phyloP scores from a whole-genome alignment of 2,888 invertebrate genomes.

The Idaea dimidiata region DNA sequence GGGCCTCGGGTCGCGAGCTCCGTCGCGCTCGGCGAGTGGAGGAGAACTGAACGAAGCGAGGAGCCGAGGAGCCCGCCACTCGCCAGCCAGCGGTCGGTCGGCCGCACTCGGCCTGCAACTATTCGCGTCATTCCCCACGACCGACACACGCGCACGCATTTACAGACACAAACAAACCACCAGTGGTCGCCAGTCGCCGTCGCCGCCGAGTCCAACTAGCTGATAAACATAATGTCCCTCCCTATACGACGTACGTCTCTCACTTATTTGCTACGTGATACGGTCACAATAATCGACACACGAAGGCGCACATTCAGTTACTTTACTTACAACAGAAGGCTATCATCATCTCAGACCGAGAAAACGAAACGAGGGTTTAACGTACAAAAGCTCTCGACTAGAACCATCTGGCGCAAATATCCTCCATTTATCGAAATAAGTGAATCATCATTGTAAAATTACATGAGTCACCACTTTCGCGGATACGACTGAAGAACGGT shows the following conservation, averaged over 20 bases:
- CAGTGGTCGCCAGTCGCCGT: no score
- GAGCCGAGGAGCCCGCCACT: constrained; percentile 26
- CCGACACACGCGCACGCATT: constrained; percentile 66
- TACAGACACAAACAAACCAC: constrained; percentile 69
- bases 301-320: neutral
- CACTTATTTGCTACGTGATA: constrained; percentile 1
- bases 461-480: constrained; percentile 4
- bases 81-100: constrained; percentile 36
- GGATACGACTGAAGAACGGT: neutral
- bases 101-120: constrained; percentile 57
- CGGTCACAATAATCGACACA: neutral
- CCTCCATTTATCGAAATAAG: neutral
- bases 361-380: neutral
- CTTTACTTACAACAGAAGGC: constrained; percentile 2
- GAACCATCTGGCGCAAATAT: constrained; percentile 1
- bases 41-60: constrained; percentile 67
- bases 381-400: neutral
- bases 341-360: constrained; percentile 1
- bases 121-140: constrained; percentile 73
- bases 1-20: constrained; percentile 71
- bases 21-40: constrained; percentile 60
- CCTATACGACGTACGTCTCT: neutral
- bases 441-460: constrained; percentile 3
- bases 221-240: constrained; percentile 45
- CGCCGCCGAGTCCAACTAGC: constrained; percentile 30